A percentile compares a stretch with the other conserved stretches of the same genome.
Evolutionary conservation across 1,140 invertebrate genomes (phyloP).

Genomic region (Aricia agestis): DNA sequence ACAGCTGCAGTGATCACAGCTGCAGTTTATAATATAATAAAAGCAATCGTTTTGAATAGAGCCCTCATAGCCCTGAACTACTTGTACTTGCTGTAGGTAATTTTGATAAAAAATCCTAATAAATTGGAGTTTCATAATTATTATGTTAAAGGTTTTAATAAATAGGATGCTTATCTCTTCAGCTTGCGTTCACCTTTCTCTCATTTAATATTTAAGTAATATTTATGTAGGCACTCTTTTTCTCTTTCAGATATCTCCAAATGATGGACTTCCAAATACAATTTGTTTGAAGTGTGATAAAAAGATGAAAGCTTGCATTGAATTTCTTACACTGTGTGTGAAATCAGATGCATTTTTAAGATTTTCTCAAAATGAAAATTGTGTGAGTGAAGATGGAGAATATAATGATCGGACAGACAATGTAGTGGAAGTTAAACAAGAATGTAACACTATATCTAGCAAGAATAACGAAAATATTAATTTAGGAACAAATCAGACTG

Average conservation of each 20-base stretch:
- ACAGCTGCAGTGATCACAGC: too few species aligned
- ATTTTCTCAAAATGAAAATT: constrained; percentile 15
- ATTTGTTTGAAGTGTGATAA: constrained; percentile 56
- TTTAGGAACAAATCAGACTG: constrained; percentile 23
- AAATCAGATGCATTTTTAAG: constrained; percentile 50
- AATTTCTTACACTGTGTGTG: constrained; percentile 62
- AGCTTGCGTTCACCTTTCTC: too few species aligned
- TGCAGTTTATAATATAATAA: too few species aligned
- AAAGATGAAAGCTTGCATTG: constrained; percentile 50
- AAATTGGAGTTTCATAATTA: too few species aligned
- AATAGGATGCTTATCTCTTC: too few species aligned
- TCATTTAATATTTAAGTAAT: background rate
- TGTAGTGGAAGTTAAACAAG: constrained; percentile 13
- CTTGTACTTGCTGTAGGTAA: too few species aligned
- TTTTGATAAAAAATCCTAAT: too few species aligned
- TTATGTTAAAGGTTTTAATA: too few species aligned
- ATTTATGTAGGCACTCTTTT: background rate
- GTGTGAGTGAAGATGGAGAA: background rate
- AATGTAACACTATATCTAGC: background rate
- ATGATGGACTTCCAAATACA: constrained; percentile 56
- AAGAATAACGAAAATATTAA: constrained; percentile 21
- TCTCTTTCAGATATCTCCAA: constrained; percentile 53
- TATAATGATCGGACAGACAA: background rate
- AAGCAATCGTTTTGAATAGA: too few species aligned
- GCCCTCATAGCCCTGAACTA: too few species aligned